These are phyloP conservation scores for Stomatorhinus walkeri DNA, from an alignment of 2,797 vertebrate species.

Conservation along the genomic window DNA sequence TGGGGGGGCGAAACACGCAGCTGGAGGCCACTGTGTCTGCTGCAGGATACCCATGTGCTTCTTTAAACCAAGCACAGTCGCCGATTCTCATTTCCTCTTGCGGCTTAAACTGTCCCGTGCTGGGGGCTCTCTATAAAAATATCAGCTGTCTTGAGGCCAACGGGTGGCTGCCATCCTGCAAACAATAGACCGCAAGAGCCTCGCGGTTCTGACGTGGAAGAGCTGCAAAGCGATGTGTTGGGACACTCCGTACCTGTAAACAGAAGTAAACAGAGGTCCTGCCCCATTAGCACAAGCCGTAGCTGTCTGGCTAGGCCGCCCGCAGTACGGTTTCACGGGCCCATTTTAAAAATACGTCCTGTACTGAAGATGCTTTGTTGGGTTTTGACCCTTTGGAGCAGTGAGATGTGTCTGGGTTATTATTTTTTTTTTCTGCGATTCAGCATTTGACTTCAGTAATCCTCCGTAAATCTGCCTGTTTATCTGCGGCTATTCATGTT, in stretches of 20 bases:
- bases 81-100: constrained; percentile 7
- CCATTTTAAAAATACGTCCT: background rate
- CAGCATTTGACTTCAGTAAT: constrained; percentile 15
- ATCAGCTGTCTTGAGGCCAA: background rate
- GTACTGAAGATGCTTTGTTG: background rate
- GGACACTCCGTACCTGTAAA: background rate
- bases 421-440: constrained; percentile 17
- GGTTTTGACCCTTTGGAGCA: background rate
- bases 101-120: background rate
- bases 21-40: background rate
- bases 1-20: constrained; percentile 30
- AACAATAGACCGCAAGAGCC: background rate
- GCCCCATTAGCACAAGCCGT: background rate
- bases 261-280: background rate
- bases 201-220: background rate
- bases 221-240: background rate
- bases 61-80: background rate
- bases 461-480: background rate
- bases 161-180: background rate
- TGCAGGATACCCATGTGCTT: background rate
- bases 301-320: background rate
- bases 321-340: background rate
- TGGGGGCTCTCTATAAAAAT: constrained; percentile 11
- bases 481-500: background rate
- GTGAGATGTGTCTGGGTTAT: background rate